These are phyloP conservation scores for Axea sp. DNA, from an alignment of 2,888 invertebrate species.

Conservation along the genomic window DNA sequence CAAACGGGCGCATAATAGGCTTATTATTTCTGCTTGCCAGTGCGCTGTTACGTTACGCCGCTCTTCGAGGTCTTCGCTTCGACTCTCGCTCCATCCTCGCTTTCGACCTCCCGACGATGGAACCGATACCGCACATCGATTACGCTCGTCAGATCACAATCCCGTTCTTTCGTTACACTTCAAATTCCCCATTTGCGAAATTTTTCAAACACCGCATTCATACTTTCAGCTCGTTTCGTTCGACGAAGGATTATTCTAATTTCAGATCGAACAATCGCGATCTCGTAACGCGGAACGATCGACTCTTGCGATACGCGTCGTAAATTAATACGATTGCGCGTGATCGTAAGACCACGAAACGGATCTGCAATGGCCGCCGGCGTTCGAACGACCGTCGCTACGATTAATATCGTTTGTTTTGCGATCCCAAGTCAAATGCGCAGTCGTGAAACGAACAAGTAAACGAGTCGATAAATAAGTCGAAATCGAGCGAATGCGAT, in stretches of 20 bases:
- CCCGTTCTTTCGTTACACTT: constrained; percentile 47
- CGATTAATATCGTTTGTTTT: too few species aligned
- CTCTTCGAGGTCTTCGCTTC: constrained; percentile 72
- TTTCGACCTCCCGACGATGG: constrained; percentile 70
- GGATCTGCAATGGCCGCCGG: too few species aligned
- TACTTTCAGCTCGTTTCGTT: constrained; percentile 25
- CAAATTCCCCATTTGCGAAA: constrained; percentile 52
- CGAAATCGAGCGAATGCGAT: too few species aligned
- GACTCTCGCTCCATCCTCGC: constrained; percentile 75
- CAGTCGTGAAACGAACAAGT: too few species aligned
- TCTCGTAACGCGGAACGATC: constrained; percentile 3
- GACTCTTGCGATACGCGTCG: background rate
- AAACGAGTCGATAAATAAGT: too few species aligned
- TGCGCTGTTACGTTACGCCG: constrained; percentile 72
- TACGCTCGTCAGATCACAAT: constrained; percentile 49
- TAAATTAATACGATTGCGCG: background rate
- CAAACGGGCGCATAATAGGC: constrained; percentile 73
- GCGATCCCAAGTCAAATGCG: too few species aligned
- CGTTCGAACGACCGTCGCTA: too few species aligned
- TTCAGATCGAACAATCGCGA: constrained; percentile 1
- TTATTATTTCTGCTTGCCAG: constrained; percentile 75
- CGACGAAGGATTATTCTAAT: constrained; percentile 1
- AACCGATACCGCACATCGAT: constrained; percentile 67
- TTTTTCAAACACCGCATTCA: constrained; percentile 16
- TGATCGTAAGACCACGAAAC: too few species aligned